A percentile compares a stretch with the other conserved stretches of the same genome.
phyloP scores from a whole-genome alignment of 2,888 invertebrate species.

The Pandemis cinnamomeana region DNA sequence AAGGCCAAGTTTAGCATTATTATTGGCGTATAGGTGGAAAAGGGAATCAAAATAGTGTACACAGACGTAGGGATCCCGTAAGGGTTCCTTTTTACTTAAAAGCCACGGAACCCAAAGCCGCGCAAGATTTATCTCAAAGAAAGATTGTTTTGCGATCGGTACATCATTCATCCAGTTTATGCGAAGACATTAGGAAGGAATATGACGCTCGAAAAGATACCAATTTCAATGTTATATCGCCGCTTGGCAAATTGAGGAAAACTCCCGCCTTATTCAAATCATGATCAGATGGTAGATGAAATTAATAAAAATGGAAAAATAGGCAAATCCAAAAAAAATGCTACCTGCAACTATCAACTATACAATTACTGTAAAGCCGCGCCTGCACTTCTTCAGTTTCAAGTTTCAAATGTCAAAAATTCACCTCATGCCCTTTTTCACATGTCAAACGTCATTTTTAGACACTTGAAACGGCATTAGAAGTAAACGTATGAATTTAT shows the following conservation, averaged over 20 bases:
- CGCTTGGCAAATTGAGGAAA: constrained; percentile 31
- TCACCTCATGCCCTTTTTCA: too few species aligned
- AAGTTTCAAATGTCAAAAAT: too few species aligned
- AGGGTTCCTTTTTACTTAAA: too few species aligned
- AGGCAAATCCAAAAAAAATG: neutral
- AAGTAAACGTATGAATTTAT: too few species aligned
- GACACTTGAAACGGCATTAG: too few species aligned
- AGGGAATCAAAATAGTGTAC: too few species aligned
- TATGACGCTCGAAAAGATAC: constrained; percentile 41
- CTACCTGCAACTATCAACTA: neutral
- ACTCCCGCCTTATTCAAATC: constrained; percentile 28
- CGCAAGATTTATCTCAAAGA: neutral
- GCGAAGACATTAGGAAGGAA: constrained; percentile 58
- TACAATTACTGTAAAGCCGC: neutral
- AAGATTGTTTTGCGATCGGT: constrained; percentile 48
- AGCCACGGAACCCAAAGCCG: too few species aligned
- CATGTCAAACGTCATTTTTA: too few species aligned
- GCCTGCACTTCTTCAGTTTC: too few species aligned
- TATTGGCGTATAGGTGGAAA: too few species aligned
- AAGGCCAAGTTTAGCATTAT: too few species aligned
- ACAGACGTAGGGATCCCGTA: too few species aligned
- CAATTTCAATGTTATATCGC: constrained; percentile 39
- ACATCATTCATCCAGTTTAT: constrained; percentile 58
- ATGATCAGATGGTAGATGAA: constrained; percentile 21
- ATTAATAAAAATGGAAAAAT: constrained; percentile 19